Base-by-base conservation (phyloP, 2,797 vertebrate genomes). In the Phalanger gymnotis region DNA sequence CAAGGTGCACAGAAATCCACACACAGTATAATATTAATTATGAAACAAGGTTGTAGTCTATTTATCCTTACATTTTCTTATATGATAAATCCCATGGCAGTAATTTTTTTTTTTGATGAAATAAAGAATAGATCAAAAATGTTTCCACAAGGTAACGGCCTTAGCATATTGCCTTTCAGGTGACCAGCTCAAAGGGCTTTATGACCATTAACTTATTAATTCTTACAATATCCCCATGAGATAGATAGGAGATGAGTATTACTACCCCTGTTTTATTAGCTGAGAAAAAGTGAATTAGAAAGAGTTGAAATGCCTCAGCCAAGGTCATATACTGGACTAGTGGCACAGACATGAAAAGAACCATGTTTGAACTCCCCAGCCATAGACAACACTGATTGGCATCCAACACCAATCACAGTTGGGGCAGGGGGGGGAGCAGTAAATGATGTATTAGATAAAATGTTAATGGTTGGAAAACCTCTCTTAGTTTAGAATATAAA, bases 401-500 rank as follows among this genome's bases (percentile, higher is more conserved):
- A 91, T 97, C 94, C 97, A 98, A 97, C 96, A 97, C 96, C 96
- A 87, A 95, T 97, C 97, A 97, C 92, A 73, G 96, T 96, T 16
- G 61, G 61, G 13, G 28, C n/a, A n/a, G 12, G 12, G 56, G 12
- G 56, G 58, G 58, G 31, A 12, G 96, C n/a, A 96, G 96, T 47
- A 96, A 96, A 98, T 96, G 97, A 97, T 97, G 94, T 96, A 96
- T 97, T 98, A 97, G 96, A 98, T 97, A 95, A 97, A 95, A 97
- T 97, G 96, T 97, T 98, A 98, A 98, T 97, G 93, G 94, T 97
- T 81, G 92, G 93, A 95, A 98, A 96, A 96, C 54, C 96, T 97
- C 94, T 97, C 61, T 94, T 98, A 96, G 94, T 95, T 97, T 97
- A 97, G 94, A 97, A 97, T 98, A 97, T 98, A 98, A 98, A 98